A percentile compares a stretch with the other conserved stretches of the same genome.
These are phyloP conservation scores for Taenaris catops DNA, from an alignment of 2,888 invertebrate genomes.

Conservation along the genomic window DNA sequence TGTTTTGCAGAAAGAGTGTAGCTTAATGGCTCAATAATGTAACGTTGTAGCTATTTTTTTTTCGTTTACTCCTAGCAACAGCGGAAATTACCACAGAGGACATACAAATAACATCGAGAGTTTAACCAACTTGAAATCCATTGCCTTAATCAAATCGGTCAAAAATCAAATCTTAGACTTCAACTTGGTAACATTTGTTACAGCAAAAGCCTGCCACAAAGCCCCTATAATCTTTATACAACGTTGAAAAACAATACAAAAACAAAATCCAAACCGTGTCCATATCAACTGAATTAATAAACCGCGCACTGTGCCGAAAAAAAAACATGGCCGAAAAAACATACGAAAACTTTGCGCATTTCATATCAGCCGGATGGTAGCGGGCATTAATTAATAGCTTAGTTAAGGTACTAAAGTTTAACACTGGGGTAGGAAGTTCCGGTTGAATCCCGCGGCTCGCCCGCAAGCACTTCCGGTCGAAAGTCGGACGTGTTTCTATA, in stretches of 20 bases:
- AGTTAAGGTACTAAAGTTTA: constrained; percentile 65
- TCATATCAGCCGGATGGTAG: constrained; percentile 48
- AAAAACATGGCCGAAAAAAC: constrained; percentile 12
- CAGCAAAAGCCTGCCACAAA: too few relatives aligned
- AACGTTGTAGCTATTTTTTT: too few relatives aligned
- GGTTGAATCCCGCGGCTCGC: constrained; percentile 64
- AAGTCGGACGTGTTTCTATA: constrained; percentile 33
- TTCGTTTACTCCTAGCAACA: too few relatives aligned
- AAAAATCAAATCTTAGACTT: too few relatives aligned
- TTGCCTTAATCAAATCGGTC: too few relatives aligned
- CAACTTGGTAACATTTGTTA: too few relatives aligned
- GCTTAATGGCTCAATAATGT: too few relatives aligned
- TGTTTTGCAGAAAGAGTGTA: too few relatives aligned
- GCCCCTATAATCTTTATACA: too few relatives aligned
- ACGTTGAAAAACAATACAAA: constrained; percentile 6
- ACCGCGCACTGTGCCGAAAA: constrained; percentile 3
- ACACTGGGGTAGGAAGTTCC: constrained; percentile 65
- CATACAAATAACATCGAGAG: too few relatives aligned
- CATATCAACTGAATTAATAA: constrained; percentile 11
- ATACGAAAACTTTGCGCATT: constrained; percentile 23
- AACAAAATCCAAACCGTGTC: constrained; percentile 6
- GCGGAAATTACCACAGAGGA: too few relatives aligned
- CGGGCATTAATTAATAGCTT: constrained; percentile 71
- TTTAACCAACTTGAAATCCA: too few relatives aligned
- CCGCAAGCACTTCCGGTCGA: constrained; percentile 66